Percentiles rank a stretch among this genome's conserved stretches.
phyloP scores from a whole-genome alignment of 2,797 vertebrate species.

The Bothrops alternatus region DNA sequence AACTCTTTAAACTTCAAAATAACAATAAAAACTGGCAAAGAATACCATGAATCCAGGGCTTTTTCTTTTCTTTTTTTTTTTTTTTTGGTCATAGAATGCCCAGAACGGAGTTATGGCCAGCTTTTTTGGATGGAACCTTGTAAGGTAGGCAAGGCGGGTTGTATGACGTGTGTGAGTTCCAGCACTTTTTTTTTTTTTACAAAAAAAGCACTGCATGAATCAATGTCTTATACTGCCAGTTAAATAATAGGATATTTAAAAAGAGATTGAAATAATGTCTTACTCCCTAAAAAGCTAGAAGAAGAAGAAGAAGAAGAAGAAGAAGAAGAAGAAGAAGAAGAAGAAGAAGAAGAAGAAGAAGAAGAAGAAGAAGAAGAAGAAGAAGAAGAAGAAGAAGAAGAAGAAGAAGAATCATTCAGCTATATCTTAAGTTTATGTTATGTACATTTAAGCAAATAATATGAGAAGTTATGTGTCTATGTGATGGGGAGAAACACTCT shows the following conservation, averaged over 20 bases:
- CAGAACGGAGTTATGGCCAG: too few relatives aligned
- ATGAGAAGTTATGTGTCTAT: neutral
- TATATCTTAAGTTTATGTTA: neutral
- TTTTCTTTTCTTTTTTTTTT: too few relatives aligned
- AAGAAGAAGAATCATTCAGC: neutral
- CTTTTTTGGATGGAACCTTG: too few relatives aligned
- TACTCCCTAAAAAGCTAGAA: neutral
- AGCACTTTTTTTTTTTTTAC: too few relatives aligned
- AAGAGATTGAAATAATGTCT: neutral
- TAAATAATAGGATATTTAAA: neutral
- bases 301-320: too few relatives aligned
- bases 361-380: too few relatives aligned
- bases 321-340: too few relatives aligned
- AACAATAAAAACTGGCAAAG: neutral
- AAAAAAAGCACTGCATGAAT: neutral
- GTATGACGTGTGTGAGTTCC: too few relatives aligned
- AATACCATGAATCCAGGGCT: neutral
- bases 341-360: too few relatives aligned
- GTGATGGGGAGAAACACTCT: neutral
- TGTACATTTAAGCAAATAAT: neutral
- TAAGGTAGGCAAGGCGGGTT: too few relatives aligned
- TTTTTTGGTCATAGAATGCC: too few relatives aligned
- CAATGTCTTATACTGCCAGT: neutral
- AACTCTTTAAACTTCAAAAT: neutral
- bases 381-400: too few relatives aligned